Conservation (phyloP, 2,888 invertebrate species). For the Phalera bucephala region DNA sequence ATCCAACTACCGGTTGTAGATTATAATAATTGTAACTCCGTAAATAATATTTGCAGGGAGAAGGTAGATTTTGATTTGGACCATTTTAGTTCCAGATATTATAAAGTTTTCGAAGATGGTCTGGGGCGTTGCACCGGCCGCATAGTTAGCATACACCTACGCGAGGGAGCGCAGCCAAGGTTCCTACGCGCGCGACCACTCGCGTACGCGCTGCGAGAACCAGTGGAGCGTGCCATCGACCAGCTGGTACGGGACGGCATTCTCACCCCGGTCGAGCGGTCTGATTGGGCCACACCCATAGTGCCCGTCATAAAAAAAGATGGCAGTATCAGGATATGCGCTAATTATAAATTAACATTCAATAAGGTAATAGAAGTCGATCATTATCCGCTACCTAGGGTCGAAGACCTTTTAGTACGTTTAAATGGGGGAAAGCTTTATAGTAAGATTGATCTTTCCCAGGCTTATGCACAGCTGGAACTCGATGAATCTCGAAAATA, state of each 20-base stretch:
- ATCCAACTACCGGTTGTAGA: background rate
- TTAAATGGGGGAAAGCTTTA: background rate
- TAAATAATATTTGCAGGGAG: background rate
- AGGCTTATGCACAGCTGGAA: conserved; percentile 4
- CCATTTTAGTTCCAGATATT: conserved; percentile 6
- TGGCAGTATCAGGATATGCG: conserved; percentile 2
- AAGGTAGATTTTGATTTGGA: background rate
- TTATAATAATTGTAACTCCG: too few relatives aligned
- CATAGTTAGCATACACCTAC: conserved; percentile 4
- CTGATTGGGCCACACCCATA: conserved; percentile 2
- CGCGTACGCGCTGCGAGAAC: conserved; percentile 24
- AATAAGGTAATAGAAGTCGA: conserved; percentile 1
- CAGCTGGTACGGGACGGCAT: conserved; percentile 3
- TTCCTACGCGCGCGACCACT: conserved; percentile 14
- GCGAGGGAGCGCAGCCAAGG: conserved; percentile 1
- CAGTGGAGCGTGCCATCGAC: conserved; percentile 9
- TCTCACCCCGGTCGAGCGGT: background rate
- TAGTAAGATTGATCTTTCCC: conserved; percentile 1
- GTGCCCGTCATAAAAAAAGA: conserved; percentile 4
- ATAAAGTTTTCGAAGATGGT: conserved; percentile 14
- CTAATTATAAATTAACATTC: conserved; percentile 1
- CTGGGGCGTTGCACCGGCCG: conserved; percentile 19
- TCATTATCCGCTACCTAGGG: conserved; percentile 4
- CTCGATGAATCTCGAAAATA: background rate
- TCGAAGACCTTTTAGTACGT: conserved; percentile 2